Conservation (phyloP, 2,113 vertebrate genomes). For the Pangasianodon hypophthalmus region DNA sequence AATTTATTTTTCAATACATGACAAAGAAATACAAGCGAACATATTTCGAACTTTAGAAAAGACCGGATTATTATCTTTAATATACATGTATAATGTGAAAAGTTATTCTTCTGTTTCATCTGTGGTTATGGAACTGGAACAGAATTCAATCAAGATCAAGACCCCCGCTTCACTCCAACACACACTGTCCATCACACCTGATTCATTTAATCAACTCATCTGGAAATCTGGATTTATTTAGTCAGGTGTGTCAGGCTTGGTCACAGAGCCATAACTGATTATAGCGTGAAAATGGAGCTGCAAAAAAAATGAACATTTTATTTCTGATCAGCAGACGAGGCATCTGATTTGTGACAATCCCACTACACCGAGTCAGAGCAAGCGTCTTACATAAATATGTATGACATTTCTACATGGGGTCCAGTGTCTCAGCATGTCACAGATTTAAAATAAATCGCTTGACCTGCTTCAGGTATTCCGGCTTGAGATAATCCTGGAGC, state of each 20-base stretch:
- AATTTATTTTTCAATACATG: background rate
- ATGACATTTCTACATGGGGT: background rate
- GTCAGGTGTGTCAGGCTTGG: conserved; percentile 15
- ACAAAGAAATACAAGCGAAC: background rate
- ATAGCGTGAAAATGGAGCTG: background rate
- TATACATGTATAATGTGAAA: background rate
- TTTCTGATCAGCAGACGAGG: conserved; percentile 15
- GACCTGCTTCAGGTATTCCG: conserved; percentile 84
- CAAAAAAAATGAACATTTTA: background rate
- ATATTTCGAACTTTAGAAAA: background rate
- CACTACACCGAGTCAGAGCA: background rate
- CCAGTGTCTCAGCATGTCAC: conserved; percentile 61
- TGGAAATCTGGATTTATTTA: conserved; percentile 19
- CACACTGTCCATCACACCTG: background rate
- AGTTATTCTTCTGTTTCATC: background rate
- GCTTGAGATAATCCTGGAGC: conserved; percentile 83
- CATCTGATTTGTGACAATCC: background rate
- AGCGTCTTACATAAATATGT: background rate
- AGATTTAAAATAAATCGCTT: conserved; percentile 78
- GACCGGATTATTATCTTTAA: conserved; percentile 20
- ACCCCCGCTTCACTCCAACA: background rate
- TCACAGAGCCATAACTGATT: conserved; percentile 39
- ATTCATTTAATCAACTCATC: conserved; percentile 38
- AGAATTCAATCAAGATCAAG: conserved; percentile 7
- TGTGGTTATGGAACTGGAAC: background rate